Base-by-base conservation (phyloP, 1,140 invertebrate species). In the Penaeus japonicus region DNA sequence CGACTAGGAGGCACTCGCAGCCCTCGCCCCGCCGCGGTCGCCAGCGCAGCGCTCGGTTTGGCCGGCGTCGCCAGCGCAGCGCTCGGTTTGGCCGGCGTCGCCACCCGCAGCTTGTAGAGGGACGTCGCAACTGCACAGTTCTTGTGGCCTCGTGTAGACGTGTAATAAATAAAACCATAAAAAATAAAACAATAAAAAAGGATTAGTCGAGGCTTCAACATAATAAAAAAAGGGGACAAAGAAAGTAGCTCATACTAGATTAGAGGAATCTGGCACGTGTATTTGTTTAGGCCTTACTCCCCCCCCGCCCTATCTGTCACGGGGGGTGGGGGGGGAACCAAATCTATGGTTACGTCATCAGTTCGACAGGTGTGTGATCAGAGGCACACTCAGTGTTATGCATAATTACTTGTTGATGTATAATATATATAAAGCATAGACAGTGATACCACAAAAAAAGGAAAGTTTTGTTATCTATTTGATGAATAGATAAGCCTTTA, bases 381-480 rank as follows among this genome's bases (percentile, higher is more conserved):
- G 15, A 57, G 27, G 80, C 27, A 59, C 55, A 27, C 24, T 59
- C 24, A 18, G 55, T 82, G 55, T 59, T 62, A 24, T 15, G 30
- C 55, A 59, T 82, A 59, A 82, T 82, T 82, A 35, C 17, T 82
- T 57, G 24, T 82, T 55, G 47, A 47, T 47, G 47, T 47, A 82
- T 82, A 32, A 54, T 53, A 80, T 80, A 80, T 82, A 24, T 59
- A 82, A 82, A 30, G 55, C 80, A 35, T 82, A 82, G 54, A 82
- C 32, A 17, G 54, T 32, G 59, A 59, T n/a, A 30, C 32, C 47
- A 47, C 47, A 47, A 47, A 59, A 30, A 27, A 30, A 20, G 20
- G 57, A 35, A 24, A 32, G 22, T 47, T 24, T 27, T 17, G 62
- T 73, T 70, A 47, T 35, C 65, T 70, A 54, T 47, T 24, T 73